phyloP scores from a whole-genome alignment of 2,888 invertebrate species.

The Aphrophora alni region DNA sequence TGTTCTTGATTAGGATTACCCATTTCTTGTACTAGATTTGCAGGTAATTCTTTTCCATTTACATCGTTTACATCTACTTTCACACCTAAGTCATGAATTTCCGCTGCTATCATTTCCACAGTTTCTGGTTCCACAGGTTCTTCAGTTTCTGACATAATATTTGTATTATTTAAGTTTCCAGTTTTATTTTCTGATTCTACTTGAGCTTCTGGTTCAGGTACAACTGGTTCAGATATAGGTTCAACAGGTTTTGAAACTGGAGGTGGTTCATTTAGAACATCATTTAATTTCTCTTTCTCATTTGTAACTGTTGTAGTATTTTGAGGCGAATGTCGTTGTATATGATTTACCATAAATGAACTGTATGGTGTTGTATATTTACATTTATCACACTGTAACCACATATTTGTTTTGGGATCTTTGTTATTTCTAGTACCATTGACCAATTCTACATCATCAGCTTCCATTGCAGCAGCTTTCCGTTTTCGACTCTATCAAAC shows the following conservation, averaged over 20 bases:
- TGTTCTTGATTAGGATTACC: background rate
- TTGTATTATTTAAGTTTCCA: background rate
- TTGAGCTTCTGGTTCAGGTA: background rate
- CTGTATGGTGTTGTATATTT: conserved; percentile 56
- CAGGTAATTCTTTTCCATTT: background rate
- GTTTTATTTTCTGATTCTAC: background rate
- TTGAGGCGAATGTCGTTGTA: conserved; percentile 34
- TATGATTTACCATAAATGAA: conserved; percentile 55
- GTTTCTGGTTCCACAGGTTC: conserved; percentile 43
- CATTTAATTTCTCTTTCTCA: conserved; percentile 27
- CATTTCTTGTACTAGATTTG: background rate
- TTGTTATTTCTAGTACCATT: conserved; percentile 37
- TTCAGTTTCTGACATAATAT: background rate
- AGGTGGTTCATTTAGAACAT: background rate
- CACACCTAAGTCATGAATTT: conserved; percentile 43
- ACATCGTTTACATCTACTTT: background rate
- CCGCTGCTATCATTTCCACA: conserved; percentile 50
- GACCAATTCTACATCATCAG: conserved; percentile 40
- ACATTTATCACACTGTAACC: conserved; percentile 57
- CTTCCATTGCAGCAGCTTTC: conserved; percentile 17
- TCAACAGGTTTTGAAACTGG: background rate
- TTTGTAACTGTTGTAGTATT: conserved; percentile 19
- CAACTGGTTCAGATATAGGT: background rate
- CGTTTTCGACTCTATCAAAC: background rate
- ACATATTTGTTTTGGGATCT: conserved; percentile 50